A percentile compares a stretch with the other conserved stretches of the same genome.
Evolutionary conservation across 2,888 invertebrate species (phyloP).

Genomic region (Dinocampus coccinellae): DNA sequence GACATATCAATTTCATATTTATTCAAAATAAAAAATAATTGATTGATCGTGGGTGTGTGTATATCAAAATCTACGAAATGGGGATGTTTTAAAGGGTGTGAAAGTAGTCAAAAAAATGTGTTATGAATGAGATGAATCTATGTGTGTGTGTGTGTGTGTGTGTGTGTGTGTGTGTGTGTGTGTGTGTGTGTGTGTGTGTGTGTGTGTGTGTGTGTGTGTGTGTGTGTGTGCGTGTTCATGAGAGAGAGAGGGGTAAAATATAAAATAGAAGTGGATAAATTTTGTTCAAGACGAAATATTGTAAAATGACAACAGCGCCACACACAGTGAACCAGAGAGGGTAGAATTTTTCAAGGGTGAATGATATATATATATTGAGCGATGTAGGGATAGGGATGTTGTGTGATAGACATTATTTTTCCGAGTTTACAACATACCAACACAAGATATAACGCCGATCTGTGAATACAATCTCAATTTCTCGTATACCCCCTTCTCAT

Average conservation of each 20-base stretch:
- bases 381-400: constrained; percentile 30
- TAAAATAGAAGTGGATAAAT: constrained; percentile 17
- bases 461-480: constrained; percentile 14
- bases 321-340: constrained; percentile 31
- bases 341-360: constrained; percentile 36
- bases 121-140: too few species aligned
- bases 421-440: constrained; percentile 30
- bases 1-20: too few species aligned
- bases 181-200: too few species aligned
- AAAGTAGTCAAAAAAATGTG: too few species aligned
- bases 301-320: constrained; percentile 42
- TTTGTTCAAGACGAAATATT: constrained; percentile 40
- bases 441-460: constrained; percentile 8
- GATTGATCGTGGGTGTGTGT: too few species aligned
- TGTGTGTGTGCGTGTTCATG: constrained; percentile 8
- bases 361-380: background rate
- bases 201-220: too few species aligned
- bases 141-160: constrained; percentile 4
- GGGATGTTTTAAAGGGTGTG: too few species aligned
- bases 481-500: constrained; percentile 29
- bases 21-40: too few species aligned
- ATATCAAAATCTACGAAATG: too few species aligned
- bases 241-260: too few species aligned
- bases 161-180: too few species aligned
- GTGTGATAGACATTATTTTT: constrained; percentile 46